Evolutionary conservation across 2,797 vertebrate species (phyloP), one percentile per base, ranked within the genome.

Genomic region (Pseudochromis fuscus): DNA sequence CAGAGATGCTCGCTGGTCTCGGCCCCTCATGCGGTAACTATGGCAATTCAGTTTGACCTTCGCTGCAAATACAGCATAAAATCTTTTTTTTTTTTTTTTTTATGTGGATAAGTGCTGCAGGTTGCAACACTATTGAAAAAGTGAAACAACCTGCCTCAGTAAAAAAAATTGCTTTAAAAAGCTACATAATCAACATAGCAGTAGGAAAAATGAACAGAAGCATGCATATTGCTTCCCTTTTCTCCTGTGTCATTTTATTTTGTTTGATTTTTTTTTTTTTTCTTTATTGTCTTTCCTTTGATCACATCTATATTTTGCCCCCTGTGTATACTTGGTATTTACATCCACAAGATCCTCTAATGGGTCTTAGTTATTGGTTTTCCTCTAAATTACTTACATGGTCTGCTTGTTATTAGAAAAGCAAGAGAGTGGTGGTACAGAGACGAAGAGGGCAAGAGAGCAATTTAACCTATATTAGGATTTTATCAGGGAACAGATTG

Each of bases 21-120:
- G 15, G 86, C 91, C 48, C 88, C 92, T 51, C 92, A 93, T 53
- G 92, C 85, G 94, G 95, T 96, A 94, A 94, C 77, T 61, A 51
- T 68, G 25, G 24, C 35, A 62, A 56, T 52, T 69, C 45, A 4
- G 27, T 64, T 59, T 57, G 7, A 66, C 48, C 35, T 66, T 61
- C 28, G 7, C 11, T 50, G 27, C 10, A 40, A 51, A 61, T 12
- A 46, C 4, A 19, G 44, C 13, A 61, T 19, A 33, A 9, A 40
- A 57, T 62, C 4, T 66, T 51, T n/a, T n/a, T n/a, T n/a, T n/a
- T n/a, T n/a, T n/a, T n/a, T n/a, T n/a, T n/a, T n/a, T n/a, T 78
- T 7, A 30, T 45, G 51, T 45, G 23, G 24, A 25, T 51, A 31
- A 49, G 25, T 27, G 19, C 50, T 59, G 30, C 42, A 25, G 18